phyloP scores from a whole-genome alignment of 1,140 invertebrate genomes.

The Colletes latitarsis region DNA sequence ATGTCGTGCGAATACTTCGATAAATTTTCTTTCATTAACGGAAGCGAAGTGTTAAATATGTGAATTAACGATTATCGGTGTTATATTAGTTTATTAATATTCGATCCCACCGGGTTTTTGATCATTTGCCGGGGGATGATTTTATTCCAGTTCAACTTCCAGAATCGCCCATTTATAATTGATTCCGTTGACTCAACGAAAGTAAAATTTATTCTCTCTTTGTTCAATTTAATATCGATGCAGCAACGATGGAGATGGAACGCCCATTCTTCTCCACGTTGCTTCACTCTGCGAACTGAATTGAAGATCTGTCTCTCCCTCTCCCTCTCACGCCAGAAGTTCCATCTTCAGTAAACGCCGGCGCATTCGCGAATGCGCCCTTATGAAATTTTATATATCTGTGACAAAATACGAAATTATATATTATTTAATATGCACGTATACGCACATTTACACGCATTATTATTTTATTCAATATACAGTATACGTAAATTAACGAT shows the following conservation, averaged over 20 bases:
- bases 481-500: too few relatives aligned
- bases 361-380: constrained; percentile 40
- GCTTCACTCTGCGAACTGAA: constrained; percentile 60
- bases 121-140: constrained; percentile 38
- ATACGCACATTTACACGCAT: too few relatives aligned
- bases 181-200: constrained; percentile 17
- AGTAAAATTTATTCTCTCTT: constrained; percentile 21
- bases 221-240: constrained; percentile 40
- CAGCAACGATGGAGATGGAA: constrained; percentile 44
- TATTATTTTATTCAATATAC: too few relatives aligned
- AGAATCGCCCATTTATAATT: constrained; percentile 50
- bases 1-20: not conserved
- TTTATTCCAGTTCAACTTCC: constrained; percentile 25
- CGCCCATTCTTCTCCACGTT: constrained; percentile 55
- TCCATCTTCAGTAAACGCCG: constrained; percentile 36
- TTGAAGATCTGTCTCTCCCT: constrained; percentile 53
- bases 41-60: not conserved
- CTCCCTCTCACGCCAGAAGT: constrained; percentile 20
- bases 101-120: constrained; percentile 29
- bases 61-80: constrained; percentile 24
- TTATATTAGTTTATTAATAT: constrained; percentile 7
- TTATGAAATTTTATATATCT: constrained; percentile 23
- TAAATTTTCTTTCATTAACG: not conserved
- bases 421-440: not conserved
- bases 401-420: constrained; percentile 13